Base-by-base conservation (phyloP, 1,140 invertebrate species). In the Drosophila pectinifera region DNA sequence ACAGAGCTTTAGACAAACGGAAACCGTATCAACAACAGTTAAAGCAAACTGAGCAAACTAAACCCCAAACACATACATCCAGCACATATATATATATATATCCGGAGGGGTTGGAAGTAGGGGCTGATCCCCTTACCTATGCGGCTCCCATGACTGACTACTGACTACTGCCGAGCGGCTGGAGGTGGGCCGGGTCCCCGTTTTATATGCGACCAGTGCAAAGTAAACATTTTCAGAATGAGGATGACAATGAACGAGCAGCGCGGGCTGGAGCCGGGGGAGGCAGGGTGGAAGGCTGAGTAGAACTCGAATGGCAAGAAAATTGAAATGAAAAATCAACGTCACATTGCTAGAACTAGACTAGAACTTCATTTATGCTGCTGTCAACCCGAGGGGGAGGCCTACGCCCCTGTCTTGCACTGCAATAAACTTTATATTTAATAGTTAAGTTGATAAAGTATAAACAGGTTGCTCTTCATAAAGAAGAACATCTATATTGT, bases 1-100 rank as follows among this genome's bases (percentile, higher is more conserved):
- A 89, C 79, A 64, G 84, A 88, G 84, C 84, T 88, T 89, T 88
- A 88, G 84, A 88, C 84, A 88, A 88, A 88, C 84, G 84, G 84
- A 89, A 88, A 89, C 72, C 77, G 84, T 83, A 88, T 89, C 84
- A 89, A 80, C 73, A 88, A 89, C 84, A 88, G 83, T 88, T 88
- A 88, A 68, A 78, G 82, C 83, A 73, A 76, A 78, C 78, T 61
- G 49, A 84, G 77, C 63, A 77, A 86, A 86, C 82, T 78, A 69
- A 67, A 78, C 70, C 80, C 65, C 43, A 41, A 58, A 64, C 28
- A 26, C 36, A 55, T 4, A 14, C 20, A 26, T 11, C 7, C 26
- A 11, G 4, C 4, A 28, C 26, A 10, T n/a, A 51, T 11, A 38
- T 18, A 28, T 28, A 31, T n/a, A 24, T 16, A 61, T 31, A 24